Conservation (phyloP, 2,888 invertebrate genomes). For the Plebejus anna region DNA sequence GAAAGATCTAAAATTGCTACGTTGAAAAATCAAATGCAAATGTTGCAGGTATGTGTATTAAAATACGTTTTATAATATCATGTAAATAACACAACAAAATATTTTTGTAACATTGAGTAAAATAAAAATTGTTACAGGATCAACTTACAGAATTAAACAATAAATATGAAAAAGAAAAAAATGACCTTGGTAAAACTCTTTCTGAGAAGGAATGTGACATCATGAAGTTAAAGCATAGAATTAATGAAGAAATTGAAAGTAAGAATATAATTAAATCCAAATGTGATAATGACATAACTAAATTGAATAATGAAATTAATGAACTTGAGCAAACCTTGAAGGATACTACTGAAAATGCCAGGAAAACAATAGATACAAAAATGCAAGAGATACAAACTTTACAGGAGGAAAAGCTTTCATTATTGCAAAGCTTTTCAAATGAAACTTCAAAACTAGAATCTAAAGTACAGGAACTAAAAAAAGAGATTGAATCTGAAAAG, state of each 20-base stretch:
- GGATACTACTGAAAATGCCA: slow-evolving; percentile 52
- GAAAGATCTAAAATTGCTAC: slow-evolving; percentile 62
- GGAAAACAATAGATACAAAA: slow-evolving; percentile 52
- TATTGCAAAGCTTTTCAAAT: slow-evolving; percentile 57
- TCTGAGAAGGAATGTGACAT: slow-evolving; percentile 57
- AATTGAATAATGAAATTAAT: slow-evolving; percentile 60
- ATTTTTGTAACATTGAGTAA: background rate
- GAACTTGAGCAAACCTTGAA: slow-evolving; percentile 60
- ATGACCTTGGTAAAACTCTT: slow-evolving; percentile 45
- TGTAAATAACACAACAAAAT: background rate
- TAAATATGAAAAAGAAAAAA: slow-evolving; percentile 50
- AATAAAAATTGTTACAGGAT: slow-evolving; percentile 43
- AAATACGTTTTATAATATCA: background rate
- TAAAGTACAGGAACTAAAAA: slow-evolving; percentile 50
- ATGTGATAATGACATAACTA: slow-evolving; percentile 54
- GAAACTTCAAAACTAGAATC: slow-evolving; percentile 57
- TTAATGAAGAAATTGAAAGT: slow-evolving; percentile 62
- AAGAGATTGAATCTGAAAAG: slow-evolving; percentile 55
- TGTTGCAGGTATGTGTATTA: slow-evolving; percentile 52
- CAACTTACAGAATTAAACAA: slow-evolving; percentile 48
- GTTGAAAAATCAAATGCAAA: slow-evolving; percentile 58
- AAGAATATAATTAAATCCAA: slow-evolving; percentile 52
- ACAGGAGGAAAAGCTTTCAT: slow-evolving; percentile 62
- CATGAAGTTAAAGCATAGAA: slow-evolving; percentile 56
- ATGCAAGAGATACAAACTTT: slow-evolving; percentile 59